Base-by-base conservation (phyloP, 2,797 vertebrate species). In the Yasuhikotakia modesta region DNA sequence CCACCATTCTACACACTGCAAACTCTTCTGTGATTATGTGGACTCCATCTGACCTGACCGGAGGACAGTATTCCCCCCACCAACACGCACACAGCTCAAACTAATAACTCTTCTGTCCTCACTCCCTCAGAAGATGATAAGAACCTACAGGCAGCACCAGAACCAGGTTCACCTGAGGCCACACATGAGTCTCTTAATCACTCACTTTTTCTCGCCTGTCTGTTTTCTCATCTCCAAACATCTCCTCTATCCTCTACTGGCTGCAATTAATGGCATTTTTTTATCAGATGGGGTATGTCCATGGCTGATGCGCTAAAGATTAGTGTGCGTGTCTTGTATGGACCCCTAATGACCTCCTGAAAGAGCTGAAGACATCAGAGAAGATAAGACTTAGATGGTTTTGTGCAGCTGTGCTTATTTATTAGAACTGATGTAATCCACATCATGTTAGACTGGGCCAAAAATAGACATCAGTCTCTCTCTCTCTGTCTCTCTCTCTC, bases 51-150 rank as follows among this genome's bases (percentile, higher is more conserved):
- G 74, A 77, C 74, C 74, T 61, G 53, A 76, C 65, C 39, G 5
- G 14, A 78, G 45, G 32, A 70, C 53, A 35, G 5, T 14, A 35
- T 14, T 2, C 6, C 43, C 64, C 63, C 39, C 63, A 22, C 21
- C 5, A 21, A 61, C 52, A 63, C 17, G 35, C 55, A n/a, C 58
- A 63, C n/a, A 77, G 57, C 22, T 69, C 50, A 63, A 69, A 63
- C 24, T 68, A 68, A 74, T 70, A 64, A 73, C 74, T 69, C 71
- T 70, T 79, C 78, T 81, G 63, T 79, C 66, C 63, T 81, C 58
- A 63, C 82, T 81, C 81, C 70, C 73, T 61, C 77, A 76, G 64
- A 53, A 61, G 70, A 81, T 74, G 81, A 85, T 86, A 79, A 86
- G 70, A 35, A 14, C 30, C 30, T 30, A 73, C 70, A 76, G 82